Evolutionary conservation across 2,113 vertebrate species (phyloP), one percentile per base, ranked within the genome.

Genomic region (Nothobranchius furzeri): DNA sequence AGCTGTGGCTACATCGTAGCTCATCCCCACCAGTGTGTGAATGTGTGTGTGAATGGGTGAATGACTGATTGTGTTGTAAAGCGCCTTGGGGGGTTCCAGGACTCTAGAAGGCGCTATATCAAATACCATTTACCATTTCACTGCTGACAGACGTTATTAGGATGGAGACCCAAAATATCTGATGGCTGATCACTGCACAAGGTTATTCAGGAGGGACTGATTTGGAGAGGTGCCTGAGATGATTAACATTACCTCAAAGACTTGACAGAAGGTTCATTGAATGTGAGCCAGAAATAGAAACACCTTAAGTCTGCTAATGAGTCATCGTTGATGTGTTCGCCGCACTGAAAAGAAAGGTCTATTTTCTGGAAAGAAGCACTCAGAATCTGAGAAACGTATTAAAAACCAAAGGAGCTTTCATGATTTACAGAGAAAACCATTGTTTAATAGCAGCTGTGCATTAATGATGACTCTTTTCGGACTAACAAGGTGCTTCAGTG

Each of bases 121-220:
- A 20, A 20, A 20, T 20, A 20, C 20, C 20, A 20, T 20, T 20
- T 20, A 20, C 20, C 20, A 20, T 20, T 20, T 20, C 20, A 30
- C 60, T 9, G 11, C 40, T 59, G 11, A 59, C 12, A 43, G 11
- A 2, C 20, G 0, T 61, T 9, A 63, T 36, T 30, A 59, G 13
- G 42, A 53, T 1, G 11, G 20, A 11, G 13, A 13, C 2, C 58
- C n/a, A 14, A 64, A 51, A 47, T 40, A 40, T 40, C 37, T 40
- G 65, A 79, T 43, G 70, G 20, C 37, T 30, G 30, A 80, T 64
- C 62, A 36, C 35, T 50, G 10, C 3, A 47, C 9, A 17, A 15
- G 14, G 47, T 54, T 17, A 53, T 1, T 7, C 48, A 73, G 45
- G 64, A 20, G 36, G 17, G n/a, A 46, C 25, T n/a, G 55, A 76